Evolutionary conservation across 2,113 vertebrate species (phyloP).

Genomic region (Paralichthys olivaceus): DNA sequence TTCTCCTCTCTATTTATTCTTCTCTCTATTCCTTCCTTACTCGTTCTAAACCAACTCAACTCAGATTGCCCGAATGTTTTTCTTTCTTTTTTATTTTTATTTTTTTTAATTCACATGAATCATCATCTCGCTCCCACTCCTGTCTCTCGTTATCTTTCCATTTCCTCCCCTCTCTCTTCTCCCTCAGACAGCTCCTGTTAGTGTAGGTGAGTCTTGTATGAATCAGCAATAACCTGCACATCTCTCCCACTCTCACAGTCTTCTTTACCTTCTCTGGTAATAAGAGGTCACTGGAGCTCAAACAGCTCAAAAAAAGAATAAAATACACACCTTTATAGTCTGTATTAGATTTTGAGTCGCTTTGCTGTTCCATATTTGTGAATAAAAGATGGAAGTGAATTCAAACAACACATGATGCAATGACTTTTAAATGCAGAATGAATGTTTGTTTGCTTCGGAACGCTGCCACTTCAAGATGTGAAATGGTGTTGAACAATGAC

Average conservation of each 20-base stretch:
- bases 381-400: constrained; percentile 29
- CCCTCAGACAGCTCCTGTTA: constrained; percentile 58
- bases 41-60: constrained; percentile 30
- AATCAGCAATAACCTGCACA: constrained; percentile 59
- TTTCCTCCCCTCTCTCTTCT: constrained; percentile 42
- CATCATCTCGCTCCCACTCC: constrained; percentile 40
- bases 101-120: constrained; percentile 48
- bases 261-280: constrained; percentile 48
- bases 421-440: constrained; percentile 16
- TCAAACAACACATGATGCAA: constrained; percentile 17
- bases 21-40: constrained; percentile 22
- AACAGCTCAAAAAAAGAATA: constrained; percentile 20
- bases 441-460: constrained; percentile 60
- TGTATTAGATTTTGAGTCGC: constrained; percentile 1
- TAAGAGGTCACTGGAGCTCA: constrained; percentile 50
- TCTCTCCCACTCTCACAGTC: constrained; percentile 34
- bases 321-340: background rate
- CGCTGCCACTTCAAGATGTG: constrained; percentile 40
- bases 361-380: constrained; percentile 16
- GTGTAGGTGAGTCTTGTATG: constrained; percentile 51
- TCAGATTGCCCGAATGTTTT: background rate
- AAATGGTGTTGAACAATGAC: constrained; percentile 66
- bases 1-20: constrained; percentile 21
- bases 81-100: background rate
- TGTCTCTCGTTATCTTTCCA: constrained; percentile 45